Percentiles rank a stretch among this genome's conserved stretches.
Conservation (phyloP, 2,113 vertebrate genomes). For the Oceanodroma tethys region DNA sequence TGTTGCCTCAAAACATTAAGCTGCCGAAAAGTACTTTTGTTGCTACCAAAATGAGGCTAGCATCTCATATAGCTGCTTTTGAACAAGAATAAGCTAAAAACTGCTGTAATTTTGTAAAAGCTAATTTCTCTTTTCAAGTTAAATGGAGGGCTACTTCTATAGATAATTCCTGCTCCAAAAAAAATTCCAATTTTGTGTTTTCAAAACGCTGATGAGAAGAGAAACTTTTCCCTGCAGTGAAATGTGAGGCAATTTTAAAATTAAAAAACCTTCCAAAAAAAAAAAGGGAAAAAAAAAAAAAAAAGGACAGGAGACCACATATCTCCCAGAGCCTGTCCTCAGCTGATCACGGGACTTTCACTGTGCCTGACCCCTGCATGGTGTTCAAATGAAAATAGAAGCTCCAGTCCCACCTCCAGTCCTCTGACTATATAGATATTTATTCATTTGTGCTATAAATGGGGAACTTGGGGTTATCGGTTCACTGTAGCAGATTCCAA, state of each 20-base stretch:
- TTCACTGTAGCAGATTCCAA: constrained; percentile 56
- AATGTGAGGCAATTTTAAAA: neutral
- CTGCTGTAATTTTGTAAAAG: constrained; percentile 32
- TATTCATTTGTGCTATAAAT: constrained; percentile 54
- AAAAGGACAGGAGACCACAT: neutral
- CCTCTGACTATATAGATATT: constrained; percentile 39
- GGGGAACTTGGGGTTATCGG: constrained; percentile 29
- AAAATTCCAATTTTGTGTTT: neutral
- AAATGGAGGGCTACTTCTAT: constrained; percentile 15
- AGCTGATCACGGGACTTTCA: constrained; percentile 39
- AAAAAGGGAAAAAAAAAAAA: neutral
- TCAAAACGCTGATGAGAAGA: neutral
- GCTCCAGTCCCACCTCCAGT: constrained; percentile 43
- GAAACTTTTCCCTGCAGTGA: neutral
- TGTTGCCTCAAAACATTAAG: constrained; percentile 57
- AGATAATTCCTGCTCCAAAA: neutral
- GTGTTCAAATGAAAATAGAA: constrained; percentile 51
- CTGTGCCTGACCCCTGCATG: constrained; percentile 4
- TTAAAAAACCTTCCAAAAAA: neutral
- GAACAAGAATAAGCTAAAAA: constrained; percentile 48
- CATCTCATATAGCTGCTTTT: constrained; percentile 36
- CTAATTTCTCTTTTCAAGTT: constrained; percentile 57
- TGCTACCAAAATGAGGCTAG: constrained; percentile 42
- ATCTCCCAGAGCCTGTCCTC: constrained; percentile 22
- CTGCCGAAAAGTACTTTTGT: constrained; percentile 50